Evolutionary conservation across 1,140 invertebrate species (phyloP).

Genomic region (Drosophila santomea): DNA sequence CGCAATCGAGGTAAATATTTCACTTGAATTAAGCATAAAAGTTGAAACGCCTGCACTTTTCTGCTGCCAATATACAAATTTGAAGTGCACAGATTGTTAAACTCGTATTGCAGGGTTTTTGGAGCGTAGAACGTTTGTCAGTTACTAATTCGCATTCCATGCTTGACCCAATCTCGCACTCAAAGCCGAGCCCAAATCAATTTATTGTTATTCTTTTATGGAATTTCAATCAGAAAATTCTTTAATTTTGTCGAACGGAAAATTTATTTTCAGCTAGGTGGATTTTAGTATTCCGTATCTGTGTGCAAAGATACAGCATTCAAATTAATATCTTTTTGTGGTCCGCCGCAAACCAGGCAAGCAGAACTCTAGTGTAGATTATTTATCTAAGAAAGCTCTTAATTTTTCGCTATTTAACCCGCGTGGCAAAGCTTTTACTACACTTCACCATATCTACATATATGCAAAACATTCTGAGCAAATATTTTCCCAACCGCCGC

Average conservation of each 20-base stretch:
- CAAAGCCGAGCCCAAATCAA: slow-evolving; percentile 27
- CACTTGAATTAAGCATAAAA: slow-evolving; percentile 25
- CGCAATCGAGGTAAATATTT: slow-evolving; percentile 40
- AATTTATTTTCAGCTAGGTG: not conserved
- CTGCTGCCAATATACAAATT: slow-evolving; percentile 3
- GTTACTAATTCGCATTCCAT: slow-evolving; percentile 45
- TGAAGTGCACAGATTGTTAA: slow-evolving; percentile 9
- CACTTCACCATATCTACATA: slow-evolving; percentile 22
- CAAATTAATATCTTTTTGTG: slow-evolving; percentile 15
- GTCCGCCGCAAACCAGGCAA: slow-evolving; percentile 12
- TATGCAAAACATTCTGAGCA: slow-evolving; percentile 23
- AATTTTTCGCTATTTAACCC: slow-evolving; percentile 27
- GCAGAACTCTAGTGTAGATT: slow-evolving; percentile 4
- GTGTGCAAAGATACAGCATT: not conserved
- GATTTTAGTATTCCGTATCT: not conserved
- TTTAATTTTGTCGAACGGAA: slow-evolving; percentile 16
- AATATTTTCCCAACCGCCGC: slow-evolving; percentile 57
- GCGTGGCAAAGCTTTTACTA: slow-evolving; percentile 27
- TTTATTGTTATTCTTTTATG: slow-evolving; percentile 29
- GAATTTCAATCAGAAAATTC: slow-evolving; percentile 35
- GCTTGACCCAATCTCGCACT: slow-evolving; percentile 32
- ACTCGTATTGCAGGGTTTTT: slow-evolving; percentile 10
- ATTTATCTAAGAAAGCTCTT: slow-evolving; percentile 37
- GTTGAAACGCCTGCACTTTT: slow-evolving; percentile 9
- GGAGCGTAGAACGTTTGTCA: slow-evolving; percentile 11